phyloP scores from a whole-genome alignment of 2,113 vertebrate genomes.

The Labeo catla region DNA sequence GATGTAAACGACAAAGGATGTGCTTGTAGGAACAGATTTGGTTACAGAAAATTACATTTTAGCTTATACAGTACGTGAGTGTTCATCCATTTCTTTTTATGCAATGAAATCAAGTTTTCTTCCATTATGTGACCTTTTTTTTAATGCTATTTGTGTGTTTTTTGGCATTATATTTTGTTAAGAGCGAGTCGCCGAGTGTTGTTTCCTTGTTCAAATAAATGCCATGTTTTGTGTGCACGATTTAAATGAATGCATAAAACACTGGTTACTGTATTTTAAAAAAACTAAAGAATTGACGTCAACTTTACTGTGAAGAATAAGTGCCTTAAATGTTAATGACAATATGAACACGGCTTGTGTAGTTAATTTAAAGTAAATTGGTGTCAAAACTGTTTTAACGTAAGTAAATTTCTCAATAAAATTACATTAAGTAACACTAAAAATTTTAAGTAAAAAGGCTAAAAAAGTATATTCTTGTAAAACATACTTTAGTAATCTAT shows the following conservation, averaged over 20 bases:
- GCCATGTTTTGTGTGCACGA: background rate
- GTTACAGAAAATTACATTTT: background rate
- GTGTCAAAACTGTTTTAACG: no score
- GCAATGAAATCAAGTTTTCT: constrained; percentile 9
- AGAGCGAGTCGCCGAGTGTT: background rate
- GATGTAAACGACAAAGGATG: background rate
- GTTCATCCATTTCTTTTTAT: background rate
- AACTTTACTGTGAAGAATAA: background rate
- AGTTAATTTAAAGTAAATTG: background rate
- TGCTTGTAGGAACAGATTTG: background rate
- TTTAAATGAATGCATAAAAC: background rate
- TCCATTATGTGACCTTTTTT: background rate
- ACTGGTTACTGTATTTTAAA: background rate
- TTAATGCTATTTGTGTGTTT: background rate
- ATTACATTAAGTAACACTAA: background rate
- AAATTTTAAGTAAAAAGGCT: background rate
- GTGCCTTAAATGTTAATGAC: constrained; percentile 27
- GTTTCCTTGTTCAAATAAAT: background rate
- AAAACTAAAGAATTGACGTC: background rate
- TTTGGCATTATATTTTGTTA: background rate
- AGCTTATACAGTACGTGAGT: background rate
- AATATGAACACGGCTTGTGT: background rate
- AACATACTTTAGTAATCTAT: no score
- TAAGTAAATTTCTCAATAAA: background rate
- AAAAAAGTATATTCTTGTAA: no score